A percentile compares a stretch with the other conserved stretches of the same genome.
phyloP scores from a whole-genome alignment of 2,113 vertebrate species.

The Brienomyrus longianalis region DNA sequence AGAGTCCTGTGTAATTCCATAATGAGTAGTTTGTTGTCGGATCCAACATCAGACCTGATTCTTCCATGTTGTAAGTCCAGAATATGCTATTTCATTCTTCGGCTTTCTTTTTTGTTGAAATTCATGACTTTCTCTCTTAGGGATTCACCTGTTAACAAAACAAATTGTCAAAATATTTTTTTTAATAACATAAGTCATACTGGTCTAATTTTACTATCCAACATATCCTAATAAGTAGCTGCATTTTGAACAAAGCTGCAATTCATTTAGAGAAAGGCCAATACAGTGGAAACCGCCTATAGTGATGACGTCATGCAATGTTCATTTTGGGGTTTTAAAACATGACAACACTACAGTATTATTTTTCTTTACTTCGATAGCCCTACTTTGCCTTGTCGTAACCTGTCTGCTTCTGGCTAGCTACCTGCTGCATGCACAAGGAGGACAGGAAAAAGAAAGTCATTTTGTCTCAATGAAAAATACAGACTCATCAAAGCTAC shows the following conservation, averaged over 20 bases:
- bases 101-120: neutral
- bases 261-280: neutral
- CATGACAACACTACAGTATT: too few relatives aligned
- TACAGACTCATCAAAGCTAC: too few relatives aligned
- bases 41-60: neutral
- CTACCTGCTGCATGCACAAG: too few relatives aligned
- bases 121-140: neutral
- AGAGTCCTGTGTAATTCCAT: constrained; percentile 23
- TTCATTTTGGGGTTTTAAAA: too few relatives aligned
- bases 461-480: too few relatives aligned
- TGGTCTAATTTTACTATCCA: neutral
- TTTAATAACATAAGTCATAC: neutral
- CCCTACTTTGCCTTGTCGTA: too few relatives aligned
- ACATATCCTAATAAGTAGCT: neutral
- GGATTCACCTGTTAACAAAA: neutral
- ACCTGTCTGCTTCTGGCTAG: too few relatives aligned
- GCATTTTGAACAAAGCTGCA: neutral
- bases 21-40: neutral
- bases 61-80: neutral
- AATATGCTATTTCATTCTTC: neutral
- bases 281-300: neutral
- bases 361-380: too few relatives aligned
- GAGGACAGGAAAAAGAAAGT: too few relatives aligned
- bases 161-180: neutral
- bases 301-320: too few relatives aligned